These are phyloP conservation scores for Pelecanoides urinatrix DNA, from an alignment of 2,113 vertebrate genomes.

Conservation along the genomic window DNA sequence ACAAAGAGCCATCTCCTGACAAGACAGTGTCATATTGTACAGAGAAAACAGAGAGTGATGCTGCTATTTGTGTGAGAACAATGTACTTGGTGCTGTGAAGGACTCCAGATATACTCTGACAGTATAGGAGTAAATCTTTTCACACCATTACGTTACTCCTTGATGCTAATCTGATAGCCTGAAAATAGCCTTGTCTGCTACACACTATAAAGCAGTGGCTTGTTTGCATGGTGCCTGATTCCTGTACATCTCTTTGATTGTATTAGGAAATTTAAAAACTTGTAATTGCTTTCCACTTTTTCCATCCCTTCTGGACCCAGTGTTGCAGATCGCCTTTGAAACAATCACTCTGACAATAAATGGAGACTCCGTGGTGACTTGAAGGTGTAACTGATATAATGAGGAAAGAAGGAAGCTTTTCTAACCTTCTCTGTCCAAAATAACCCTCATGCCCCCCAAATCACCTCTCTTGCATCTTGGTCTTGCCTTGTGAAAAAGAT, in stretches of 20 bases:
- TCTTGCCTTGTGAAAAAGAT: not conserved
- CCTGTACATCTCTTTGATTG: not conserved
- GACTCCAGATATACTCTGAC: not conserved
- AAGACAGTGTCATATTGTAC: not conserved
- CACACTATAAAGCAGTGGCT: not conserved
- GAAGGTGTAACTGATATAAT: not conserved
- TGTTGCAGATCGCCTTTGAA: not conserved
- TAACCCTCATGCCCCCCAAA: not conserved
- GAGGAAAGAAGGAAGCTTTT: not conserved
- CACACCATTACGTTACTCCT: not conserved
- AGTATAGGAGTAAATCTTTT: not conserved
- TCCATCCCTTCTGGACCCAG: not conserved
- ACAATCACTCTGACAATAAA: not conserved
- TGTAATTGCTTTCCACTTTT: not conserved
- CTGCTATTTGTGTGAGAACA: not conserved
- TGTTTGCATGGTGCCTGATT: not conserved
- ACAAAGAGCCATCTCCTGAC: not conserved
- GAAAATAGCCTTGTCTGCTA: not conserved
- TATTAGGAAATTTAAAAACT: not conserved
- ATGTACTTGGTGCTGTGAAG: not conserved
- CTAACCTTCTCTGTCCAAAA: not conserved
- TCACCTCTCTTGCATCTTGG: not conserved
- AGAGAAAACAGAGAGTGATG: not conserved
- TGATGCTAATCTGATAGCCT: not conserved
- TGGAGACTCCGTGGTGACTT: not conserved